These are phyloP conservation scores for Tichodroma muraria DNA, from an alignment of 2,113 vertebrate genomes.

Conservation along the genomic window DNA sequence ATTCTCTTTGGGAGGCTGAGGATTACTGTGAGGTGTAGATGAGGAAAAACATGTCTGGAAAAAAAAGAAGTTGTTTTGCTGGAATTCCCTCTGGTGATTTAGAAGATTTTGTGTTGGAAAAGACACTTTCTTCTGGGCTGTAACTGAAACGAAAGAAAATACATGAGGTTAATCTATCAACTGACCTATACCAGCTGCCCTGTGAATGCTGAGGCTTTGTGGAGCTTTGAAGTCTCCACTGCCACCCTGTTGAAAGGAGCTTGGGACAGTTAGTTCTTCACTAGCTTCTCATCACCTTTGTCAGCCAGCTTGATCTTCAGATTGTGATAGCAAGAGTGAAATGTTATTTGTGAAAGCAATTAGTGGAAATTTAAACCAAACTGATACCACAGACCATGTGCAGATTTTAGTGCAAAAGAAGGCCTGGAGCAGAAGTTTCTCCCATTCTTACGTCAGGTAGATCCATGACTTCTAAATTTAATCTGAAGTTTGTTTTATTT, in stretches of 20 bases:
- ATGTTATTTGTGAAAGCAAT: neutral
- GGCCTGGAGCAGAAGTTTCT: neutral
- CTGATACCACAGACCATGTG: neutral
- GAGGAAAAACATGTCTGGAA: neutral
- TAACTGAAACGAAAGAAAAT: neutral
- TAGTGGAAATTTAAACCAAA: neutral
- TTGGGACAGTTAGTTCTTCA: neutral
- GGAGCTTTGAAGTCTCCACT: neutral
- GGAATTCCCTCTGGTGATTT: neutral
- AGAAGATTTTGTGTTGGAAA: neutral
- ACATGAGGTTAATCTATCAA: neutral
- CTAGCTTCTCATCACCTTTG: neutral
- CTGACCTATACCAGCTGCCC: neutral
- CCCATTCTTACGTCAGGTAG: neutral
- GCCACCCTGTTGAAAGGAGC: neutral
- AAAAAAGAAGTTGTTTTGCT: neutral
- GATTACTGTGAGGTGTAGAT: neutral
- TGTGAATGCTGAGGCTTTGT: neutral
- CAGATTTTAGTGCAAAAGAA: neutral
- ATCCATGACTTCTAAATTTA: neutral
- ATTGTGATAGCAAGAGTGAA: neutral
- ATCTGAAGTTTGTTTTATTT: neutral
- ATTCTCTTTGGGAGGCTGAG: neutral
- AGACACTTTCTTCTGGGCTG: neutral
- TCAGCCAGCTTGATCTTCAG: neutral